Evolutionary conservation across 1,140 invertebrate genomes (phyloP).

Genomic region (Panagrolaimus sp.): DNA sequence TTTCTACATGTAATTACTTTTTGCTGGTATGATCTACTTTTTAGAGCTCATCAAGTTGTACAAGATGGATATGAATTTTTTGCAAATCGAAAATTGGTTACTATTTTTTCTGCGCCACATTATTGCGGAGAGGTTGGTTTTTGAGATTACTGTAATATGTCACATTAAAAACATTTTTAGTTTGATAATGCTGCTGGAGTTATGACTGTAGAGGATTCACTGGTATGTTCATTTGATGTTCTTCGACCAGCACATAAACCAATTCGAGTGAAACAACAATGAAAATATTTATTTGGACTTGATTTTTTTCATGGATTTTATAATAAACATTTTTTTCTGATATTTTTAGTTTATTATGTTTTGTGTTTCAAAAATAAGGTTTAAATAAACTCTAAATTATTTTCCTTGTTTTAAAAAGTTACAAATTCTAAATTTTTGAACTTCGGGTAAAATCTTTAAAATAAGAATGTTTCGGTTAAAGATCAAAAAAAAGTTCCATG

Average conservation of each 20-base stretch:
- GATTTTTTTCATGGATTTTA: too few species aligned
- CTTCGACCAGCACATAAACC: conserved; percentile 59
- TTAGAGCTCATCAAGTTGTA: conserved; percentile 59
- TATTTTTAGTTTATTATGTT: too few species aligned
- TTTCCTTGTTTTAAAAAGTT: too few species aligned
- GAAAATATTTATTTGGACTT: neutral
- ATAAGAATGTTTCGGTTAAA: too few species aligned
- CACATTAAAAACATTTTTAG: conserved; percentile 39
- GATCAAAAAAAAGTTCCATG: too few species aligned
- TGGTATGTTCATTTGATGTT: conserved; percentile 86
- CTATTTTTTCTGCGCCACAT: conserved; percentile 45
- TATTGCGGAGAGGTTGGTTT: conserved; percentile 10
- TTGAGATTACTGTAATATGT: neutral
- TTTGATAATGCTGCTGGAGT: conserved; percentile 98
- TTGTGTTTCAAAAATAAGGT: too few species aligned
- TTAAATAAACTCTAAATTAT: too few species aligned
- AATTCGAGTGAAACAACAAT: conserved; percentile 63
- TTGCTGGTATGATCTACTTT: too few species aligned
- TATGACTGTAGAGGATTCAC: conserved; percentile 96
- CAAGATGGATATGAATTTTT: conserved; percentile 98
- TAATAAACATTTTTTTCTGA: too few species aligned
- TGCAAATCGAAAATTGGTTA: conserved; percentile 76
- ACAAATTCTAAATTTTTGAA: too few species aligned
- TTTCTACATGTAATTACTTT: neutral
- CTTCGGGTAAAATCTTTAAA: too few species aligned